Conservation (phyloP, 2,888 invertebrate species). For the Cosmia pyralina region DNA sequence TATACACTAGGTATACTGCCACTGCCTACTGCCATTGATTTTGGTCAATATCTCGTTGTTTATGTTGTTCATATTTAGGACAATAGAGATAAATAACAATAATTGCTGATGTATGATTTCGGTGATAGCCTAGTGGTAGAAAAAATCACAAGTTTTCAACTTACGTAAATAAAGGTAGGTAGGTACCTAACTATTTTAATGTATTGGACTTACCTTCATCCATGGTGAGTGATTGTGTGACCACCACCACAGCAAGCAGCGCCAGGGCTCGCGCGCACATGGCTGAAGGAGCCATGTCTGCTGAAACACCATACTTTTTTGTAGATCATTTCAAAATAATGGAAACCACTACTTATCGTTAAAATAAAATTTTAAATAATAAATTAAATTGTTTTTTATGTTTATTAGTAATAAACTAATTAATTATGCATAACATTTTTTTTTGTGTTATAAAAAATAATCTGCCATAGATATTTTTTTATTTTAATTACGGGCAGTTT, state of each 20-base stretch:
- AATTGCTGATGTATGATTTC: conserved; percentile 11
- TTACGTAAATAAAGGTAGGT: background rate
- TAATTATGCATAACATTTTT: too few relatives aligned
- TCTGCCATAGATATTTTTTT: background rate
- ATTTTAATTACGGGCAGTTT: background rate
- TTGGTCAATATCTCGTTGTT: background rate
- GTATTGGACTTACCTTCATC: conserved; percentile 84
- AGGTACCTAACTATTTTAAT: background rate
- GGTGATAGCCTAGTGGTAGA: conserved; percentile 4
- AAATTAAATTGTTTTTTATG: background rate
- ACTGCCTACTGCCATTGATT: background rate
- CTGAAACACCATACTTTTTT: conserved; percentile 59
- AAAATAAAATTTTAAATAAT: background rate
- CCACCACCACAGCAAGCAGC: conserved; percentile 74
- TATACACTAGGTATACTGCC: too few relatives aligned
- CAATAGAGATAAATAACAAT: conserved; percentile 31
- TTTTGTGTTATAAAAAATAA: background rate
- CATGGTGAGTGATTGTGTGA: conserved; percentile 83
- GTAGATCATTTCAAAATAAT: conserved; percentile 8
- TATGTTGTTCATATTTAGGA: background rate
- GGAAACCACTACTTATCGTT: background rate
- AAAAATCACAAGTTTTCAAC: conserved; percentile 2
- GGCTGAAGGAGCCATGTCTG: conserved; percentile 80
- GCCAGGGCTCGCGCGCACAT: conserved; percentile 77
- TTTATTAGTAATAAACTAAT: too few relatives aligned